Evolutionary conservation across 2,113 vertebrate genomes (phyloP), one percentile per base, ranked within the genome.

Genomic region (Hypomesus transpacificus): DNA sequence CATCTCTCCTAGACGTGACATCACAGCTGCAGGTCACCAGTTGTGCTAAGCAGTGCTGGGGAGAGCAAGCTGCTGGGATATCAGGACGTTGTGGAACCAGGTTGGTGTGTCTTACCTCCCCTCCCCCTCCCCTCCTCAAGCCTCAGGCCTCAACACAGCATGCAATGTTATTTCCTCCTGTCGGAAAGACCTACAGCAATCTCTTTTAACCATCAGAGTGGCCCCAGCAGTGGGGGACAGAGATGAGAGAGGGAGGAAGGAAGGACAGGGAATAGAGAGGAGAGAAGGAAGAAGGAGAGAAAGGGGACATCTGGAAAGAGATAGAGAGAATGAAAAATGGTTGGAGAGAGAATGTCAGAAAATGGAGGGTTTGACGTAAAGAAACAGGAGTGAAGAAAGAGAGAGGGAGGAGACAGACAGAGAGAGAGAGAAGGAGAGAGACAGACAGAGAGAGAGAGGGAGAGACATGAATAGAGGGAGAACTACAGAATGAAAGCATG

Each of bases 371-470:
- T 34, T 39, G 58, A 31, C 20, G 14, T 18, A 54, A 57, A 68
- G 46, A 63, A 9, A 71, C 24, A 8, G 1, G 57, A 75, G 71
- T 73, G 50, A 57, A 51, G n/a, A 13, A 14, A 21, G 1, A 22
- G 17, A 20, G 18, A 13, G 13, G 17, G 20, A 34, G 66, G 50
- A 53, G 21, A 51, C 0, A 24, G 22, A 68, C 28, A 39, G 13
- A 92, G 91, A 90, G 91, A 90, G 87, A 89, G 46, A 21, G 28
- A 51, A 34, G 66, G 71, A 70, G 65, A 64, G 62, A 53, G 31
- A 74, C 79, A 50, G 54, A 68, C 54, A 46, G 58, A 52, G 20
- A 18, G 53, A 21, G 72, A 77, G 76, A 51, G 60, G 60, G 62
- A 75, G 73, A 83, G 13, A 5, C 2, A 20, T 18, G 51, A n/a